Base-by-base conservation (phyloP, 2,797 vertebrate species). In the Varecia variegata region DNA sequence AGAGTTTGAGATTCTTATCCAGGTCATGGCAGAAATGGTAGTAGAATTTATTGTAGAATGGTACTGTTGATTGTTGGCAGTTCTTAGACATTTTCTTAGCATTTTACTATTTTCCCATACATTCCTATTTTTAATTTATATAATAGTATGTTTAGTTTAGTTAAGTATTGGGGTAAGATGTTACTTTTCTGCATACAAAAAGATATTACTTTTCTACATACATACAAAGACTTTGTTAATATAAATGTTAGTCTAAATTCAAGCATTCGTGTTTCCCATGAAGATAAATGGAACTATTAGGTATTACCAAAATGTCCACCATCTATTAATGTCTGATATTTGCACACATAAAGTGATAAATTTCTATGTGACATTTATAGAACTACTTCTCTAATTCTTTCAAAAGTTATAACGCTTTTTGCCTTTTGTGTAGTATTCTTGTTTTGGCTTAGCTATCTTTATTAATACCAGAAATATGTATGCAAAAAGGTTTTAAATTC, bases 401-500 rank as follows among this genome's bases (percentile, higher is more conserved):
- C 50, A 40, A 92, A 96, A 43, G 3, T 32, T 84, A n/a, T 7
- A 45, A 8, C 0, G 21, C 13, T 45, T 62, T 94, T 67, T 91
- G 43, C 12, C 40, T 90, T 96, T 89, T 93, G 43, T 70, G 67
- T 50, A 85, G 6, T 65, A 92, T 45, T 80, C 95, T 81, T 82
- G 38, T 70, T 92, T 94, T 65, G 38, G 25, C 27, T 82, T 83
- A 93, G 12, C 35, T 90, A 60, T 70, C 23, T 18, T 83, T 18
- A 90, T 92, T 87, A 68, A 80, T 85, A 35, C 7, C 30, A 96
- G 43, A 92, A 38, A 21, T 50, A 50, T 38, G 25, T 45, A 60
- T 89, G n/a, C 56, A 93, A 85, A 96, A 83, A 92, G 17, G 10
- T 67, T 93, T 73, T 89, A 54, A 91, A 47, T 93, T 84, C 43